Evolutionary conservation across 23 tunicate species (phyloP), one percentile per base, ranked within the genome.

Genomic region (Halocynthia aurantium): DNA sequence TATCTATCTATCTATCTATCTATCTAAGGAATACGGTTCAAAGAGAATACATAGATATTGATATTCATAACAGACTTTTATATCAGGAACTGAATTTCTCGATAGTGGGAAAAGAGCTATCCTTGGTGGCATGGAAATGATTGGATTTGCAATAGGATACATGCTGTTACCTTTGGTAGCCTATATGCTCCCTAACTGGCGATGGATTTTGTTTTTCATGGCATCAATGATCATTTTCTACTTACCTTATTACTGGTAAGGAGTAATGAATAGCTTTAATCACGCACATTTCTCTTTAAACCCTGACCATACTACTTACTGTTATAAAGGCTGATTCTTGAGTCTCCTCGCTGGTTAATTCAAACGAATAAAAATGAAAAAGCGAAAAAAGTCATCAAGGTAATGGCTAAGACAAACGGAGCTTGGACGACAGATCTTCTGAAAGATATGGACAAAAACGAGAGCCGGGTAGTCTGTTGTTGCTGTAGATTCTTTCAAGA

Each of bases 261-360:
- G 10, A 20, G 15, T 11, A 65, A 49, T 9, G 17, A 13, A 13
- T 58, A 13, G 63, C 63, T 13, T 31, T 31, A 0, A 31, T 31
- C 44, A 31, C 44, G 44, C 4, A 31, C 44, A 31, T 1, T 31
- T 31, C 44, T 31, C 44, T 31, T 31, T 0, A 31, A 31, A 31
- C 63, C 2, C 63, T n/a, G 63, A 58, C 63, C 2, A 58, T 13
- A 58, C 15, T 58, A 58, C 17, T 58, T 58, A 13, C 17, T n/a
- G 17, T n/a, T n/a, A 10, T 49, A 40, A 9, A 65, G 70, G 70
- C 31, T 40, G 70, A 49, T 65, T 65, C 70, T 49, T 10, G 70
- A 65, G 31, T 65, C 70, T 10, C 19, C 22, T 65, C 70, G 70
- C 10, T 65, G 70, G 70, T 49, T 65, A 20, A 15, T 65, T 10